phyloP scores from a whole-genome alignment of 2,113 vertebrate species.

The Stigmatopora nigra region DNA sequence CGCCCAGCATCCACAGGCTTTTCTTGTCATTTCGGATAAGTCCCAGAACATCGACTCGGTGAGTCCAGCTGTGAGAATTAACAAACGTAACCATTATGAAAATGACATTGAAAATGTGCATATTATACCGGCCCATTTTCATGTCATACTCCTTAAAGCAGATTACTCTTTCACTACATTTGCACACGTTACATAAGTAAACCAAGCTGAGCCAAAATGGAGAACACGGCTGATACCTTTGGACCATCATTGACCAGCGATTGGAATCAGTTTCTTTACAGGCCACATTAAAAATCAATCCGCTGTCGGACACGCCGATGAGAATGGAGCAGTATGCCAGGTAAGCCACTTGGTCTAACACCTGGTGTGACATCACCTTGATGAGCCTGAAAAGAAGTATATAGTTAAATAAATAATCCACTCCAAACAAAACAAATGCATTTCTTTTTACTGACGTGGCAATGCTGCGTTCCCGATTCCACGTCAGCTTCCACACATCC shows the following conservation, averaged over 20 bases:
- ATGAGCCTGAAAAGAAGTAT: constrained; percentile 36
- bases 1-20: constrained; percentile 59
- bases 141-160: too few relatives aligned
- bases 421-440: too few relatives aligned
- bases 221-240: neutral
- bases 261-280: fast-evolving
- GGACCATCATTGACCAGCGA: fast-evolving
- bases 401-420: neutral
- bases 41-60: fast-evolving
- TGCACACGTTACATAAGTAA: neutral
- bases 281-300: neutral
- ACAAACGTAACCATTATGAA: neutral
- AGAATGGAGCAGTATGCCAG: constrained; percentile 48
- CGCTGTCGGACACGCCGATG: constrained; percentile 8
- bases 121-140: too few relatives aligned
- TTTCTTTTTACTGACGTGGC: constrained; percentile 36
- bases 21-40: constrained; percentile 41
- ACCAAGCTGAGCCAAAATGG: neutral
- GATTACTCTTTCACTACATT: too few relatives aligned
- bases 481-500: constrained; percentile 56
- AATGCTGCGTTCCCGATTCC: constrained; percentile 29
- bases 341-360: fast-evolving
- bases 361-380: constrained; percentile 33
- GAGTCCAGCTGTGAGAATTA: constrained; percentile 19
- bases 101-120: neutral